These are phyloP conservation scores for Aptenodytes patagonicus DNA, from an alignment of 2,113 vertebrate genomes.

Conservation along the genomic window DNA sequence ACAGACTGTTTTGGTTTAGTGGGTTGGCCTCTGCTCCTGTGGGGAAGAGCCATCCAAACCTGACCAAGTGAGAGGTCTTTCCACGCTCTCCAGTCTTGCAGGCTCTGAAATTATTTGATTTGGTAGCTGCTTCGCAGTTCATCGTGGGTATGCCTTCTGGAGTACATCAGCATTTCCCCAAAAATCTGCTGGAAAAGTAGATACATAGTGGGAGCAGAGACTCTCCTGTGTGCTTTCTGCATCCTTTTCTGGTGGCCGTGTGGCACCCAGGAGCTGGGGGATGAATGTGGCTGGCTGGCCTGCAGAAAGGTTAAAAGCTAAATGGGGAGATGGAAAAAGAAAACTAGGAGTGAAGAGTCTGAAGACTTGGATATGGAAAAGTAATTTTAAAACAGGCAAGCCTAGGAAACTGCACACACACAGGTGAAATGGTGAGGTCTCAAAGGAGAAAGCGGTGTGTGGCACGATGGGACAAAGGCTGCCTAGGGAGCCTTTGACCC, in stretches of 20 bases:
- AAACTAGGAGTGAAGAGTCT: not conserved
- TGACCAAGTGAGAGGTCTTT: not conserved
- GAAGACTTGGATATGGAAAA: not conserved
- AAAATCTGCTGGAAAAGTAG: not conserved
- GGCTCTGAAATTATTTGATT: not conserved
- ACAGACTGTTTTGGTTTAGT: not conserved
- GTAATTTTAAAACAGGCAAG: not conserved
- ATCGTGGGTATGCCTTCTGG: not conserved
- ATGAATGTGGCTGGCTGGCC: not conserved
- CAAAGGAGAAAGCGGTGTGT: not conserved
- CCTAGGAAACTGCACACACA: not conserved
- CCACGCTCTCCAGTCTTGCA: not conserved
- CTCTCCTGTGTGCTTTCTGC: not conserved
- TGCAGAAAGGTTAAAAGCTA: not conserved
- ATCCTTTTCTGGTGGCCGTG: not conserved
- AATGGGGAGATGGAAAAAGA: not conserved
- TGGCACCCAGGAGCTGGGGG: not conserved
- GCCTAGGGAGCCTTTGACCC: not conserved
- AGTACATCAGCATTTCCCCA: not conserved
- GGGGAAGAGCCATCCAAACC: not conserved
- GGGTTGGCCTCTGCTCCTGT: not conserved
- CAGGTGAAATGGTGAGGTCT: not conserved
- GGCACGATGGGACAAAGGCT: not conserved
- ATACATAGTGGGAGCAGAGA: not conserved
- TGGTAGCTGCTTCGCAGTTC: not conserved